These are phyloP conservation scores for Lordiphosa clarofinis DNA, from an alignment of 1,140 invertebrate species.

Conservation along the genomic window DNA sequence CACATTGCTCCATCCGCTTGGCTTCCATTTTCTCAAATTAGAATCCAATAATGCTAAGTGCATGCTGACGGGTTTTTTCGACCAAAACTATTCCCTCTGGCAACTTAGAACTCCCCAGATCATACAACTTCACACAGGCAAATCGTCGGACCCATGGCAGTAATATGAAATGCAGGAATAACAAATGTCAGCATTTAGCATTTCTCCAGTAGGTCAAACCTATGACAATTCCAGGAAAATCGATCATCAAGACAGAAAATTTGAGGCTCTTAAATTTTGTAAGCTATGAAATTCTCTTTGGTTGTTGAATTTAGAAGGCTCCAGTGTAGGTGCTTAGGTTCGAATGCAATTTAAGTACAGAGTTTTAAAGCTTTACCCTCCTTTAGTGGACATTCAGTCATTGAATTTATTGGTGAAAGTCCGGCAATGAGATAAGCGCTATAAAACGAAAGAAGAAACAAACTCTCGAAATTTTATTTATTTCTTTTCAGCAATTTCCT, in stretches of 20 bases:
- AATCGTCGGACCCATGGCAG: conserved; percentile 5
- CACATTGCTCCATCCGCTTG: too few relatives aligned
- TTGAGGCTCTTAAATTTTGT: too few relatives aligned
- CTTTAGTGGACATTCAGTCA: conserved; percentile 24
- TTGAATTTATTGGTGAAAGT: conserved; percentile 57
- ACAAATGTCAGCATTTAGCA: conserved; percentile 31
- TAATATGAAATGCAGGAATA: conserved; percentile 36
- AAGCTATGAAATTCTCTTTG: not conserved
- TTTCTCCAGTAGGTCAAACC: conserved; percentile 1
- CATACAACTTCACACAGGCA: too few relatives aligned
- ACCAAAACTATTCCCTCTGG: not conserved
- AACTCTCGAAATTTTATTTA: conserved; percentile 63
- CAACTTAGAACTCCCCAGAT: too few relatives aligned
- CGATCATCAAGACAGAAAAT: not conserved
- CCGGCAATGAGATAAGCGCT: conserved; percentile 32
- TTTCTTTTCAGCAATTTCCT: conserved; percentile 49
- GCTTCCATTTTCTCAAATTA: too few relatives aligned
- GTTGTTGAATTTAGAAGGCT: too few relatives aligned
- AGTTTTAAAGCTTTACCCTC: conserved; percentile 40
- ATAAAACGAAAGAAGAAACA: conserved; percentile 49
- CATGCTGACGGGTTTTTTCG: too few relatives aligned
- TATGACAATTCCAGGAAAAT: too few relatives aligned
- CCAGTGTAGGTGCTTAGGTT: conserved; percentile 11
- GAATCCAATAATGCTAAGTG: too few relatives aligned
- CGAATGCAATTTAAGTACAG: not conserved